A percentile compares a stretch with the other conserved stretches of the same genome.
These are phyloP conservation scores for Tetranychus truncatus DNA, from an alignment of 2,888 invertebrate genomes.

Conservation along the genomic window DNA sequence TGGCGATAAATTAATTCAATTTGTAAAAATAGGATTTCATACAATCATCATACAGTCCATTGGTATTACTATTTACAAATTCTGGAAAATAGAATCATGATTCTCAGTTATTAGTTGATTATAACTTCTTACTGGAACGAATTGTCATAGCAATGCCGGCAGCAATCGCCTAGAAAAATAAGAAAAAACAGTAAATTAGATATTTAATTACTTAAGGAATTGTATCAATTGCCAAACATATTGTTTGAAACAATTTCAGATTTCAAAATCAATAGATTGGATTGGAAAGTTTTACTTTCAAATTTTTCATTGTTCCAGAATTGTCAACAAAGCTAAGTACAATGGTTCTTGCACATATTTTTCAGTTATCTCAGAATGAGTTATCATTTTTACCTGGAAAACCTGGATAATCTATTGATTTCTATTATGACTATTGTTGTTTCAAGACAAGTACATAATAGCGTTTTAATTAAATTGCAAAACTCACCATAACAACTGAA, in stretches of 20 bases:
- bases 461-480: background rate
- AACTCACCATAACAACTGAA: slow-evolving; percentile 3
- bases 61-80: background rate
- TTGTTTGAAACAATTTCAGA: too few species aligned
- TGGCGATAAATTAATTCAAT: background rate
- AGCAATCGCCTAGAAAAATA: slow-evolving; percentile 6
- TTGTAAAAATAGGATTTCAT: background rate
- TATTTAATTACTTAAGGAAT: background rate
- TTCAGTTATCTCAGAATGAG: background rate
- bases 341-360: too few species aligned
- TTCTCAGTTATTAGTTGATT: background rate
- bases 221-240: background rate
- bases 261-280: too few species aligned
- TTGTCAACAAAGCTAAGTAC: too few species aligned
- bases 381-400: background rate
- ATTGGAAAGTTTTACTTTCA: too few species aligned
- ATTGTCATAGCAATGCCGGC: background rate
- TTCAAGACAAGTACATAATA: background rate
- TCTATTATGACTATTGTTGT: too few species aligned
- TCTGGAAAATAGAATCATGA: background rate
- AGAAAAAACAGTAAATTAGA: background rate
- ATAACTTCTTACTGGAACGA: background rate
- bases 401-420: too few species aligned
- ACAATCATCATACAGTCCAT: background rate
- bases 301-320: too few species aligned